Evolutionary conservation across 64 coral and sea anemone genomes (phyloP), one percentile per base, ranked within the genome.

Genomic region (Stylophora pistillata): DNA sequence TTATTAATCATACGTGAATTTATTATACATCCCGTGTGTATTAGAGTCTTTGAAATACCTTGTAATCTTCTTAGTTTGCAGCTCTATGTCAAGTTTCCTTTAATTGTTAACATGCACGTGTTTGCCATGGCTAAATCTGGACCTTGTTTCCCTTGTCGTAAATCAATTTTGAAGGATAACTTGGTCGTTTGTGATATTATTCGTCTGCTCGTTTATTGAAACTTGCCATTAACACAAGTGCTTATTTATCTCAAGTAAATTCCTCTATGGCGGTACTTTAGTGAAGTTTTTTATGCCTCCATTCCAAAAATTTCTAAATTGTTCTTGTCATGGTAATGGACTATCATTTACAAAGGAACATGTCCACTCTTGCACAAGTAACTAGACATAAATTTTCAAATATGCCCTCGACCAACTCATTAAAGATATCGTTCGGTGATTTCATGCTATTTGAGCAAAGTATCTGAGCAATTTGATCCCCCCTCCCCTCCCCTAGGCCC

Each of bases 391-490:
- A 68, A 10, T 26, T 25, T 79, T 41, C 73, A 15, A 30, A 31
- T 30, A 59, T 25, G 59, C 59, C 30, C 30, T 56, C 18, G 10
- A 31, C 58, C 18, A 37, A 65, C 33, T 10, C 62, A 62, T 82
- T 47, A 15, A 82, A 63, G 47, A 64, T 82, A 20, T 32, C 64
- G 18, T 10, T 37, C 28, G 78, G 21, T 84, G 60, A 84, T 84
- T 84, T 53, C 62, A 84, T 84, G 80, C 80, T 25, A 84, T 62
- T 84, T 70, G 21, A 65, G 20, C 80, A 84, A 25, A 28, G 25
- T 21, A 84, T 70, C 10, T n/a, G 15, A 84, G 28, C 33, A 68
- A 84, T 84, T 84, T 65, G 13, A n/a, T n/a, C 28, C 17, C 23
- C 47, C 13, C 17, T 57, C 58, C 18, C 4, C 25, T 17, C 10